A percentile compares a stretch with the other conserved stretches of the same genome.
Conservation (phyloP, 1,140 invertebrate species). For the Microplitis mediator region DNA sequence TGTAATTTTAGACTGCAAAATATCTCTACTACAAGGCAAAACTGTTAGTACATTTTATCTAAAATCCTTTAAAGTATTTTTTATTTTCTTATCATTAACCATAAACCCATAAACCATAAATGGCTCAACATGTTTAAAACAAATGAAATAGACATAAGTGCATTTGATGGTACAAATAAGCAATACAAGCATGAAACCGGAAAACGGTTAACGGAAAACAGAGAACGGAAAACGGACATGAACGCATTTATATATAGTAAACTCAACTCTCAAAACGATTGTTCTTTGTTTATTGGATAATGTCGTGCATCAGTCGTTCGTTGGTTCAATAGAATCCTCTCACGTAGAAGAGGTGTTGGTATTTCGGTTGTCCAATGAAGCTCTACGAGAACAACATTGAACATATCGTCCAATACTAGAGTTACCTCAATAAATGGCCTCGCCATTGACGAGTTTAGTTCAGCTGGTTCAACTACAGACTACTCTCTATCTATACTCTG, state of each 20-base stretch:
- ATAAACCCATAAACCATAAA: too few relatives aligned
- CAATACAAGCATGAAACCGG: too few relatives aligned
- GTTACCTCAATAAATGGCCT: slow-evolving; percentile 10
- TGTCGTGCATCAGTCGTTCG: background rate
- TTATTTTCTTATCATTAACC: too few relatives aligned
- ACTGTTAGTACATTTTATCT: slow-evolving; percentile 69
- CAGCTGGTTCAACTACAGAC: background rate
- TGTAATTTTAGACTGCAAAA: slow-evolving; percentile 80
- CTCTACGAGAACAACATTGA: slow-evolving; percentile 26
- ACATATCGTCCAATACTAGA: slow-evolving; percentile 9
- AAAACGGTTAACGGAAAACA: too few relatives aligned
- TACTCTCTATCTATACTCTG: too few relatives aligned
- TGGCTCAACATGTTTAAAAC: too few relatives aligned
- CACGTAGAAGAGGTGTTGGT: slow-evolving; percentile 37
- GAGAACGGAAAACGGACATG: too few relatives aligned
- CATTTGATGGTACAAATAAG: too few relatives aligned
- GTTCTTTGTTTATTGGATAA: slow-evolving; percentile 26
- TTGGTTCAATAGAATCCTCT: background rate
- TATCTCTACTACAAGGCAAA: slow-evolving; percentile 84
- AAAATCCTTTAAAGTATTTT: too few relatives aligned
- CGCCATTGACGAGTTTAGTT: background rate
- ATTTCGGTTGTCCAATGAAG: slow-evolving; percentile 32
- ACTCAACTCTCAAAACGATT: background rate
- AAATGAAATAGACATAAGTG: too few relatives aligned
- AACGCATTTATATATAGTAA: background rate